Evolutionary conservation across 2,113 vertebrate species (phyloP), one percentile per base, ranked within the genome.

Genomic region (Burhinus bistriatus): DNA sequence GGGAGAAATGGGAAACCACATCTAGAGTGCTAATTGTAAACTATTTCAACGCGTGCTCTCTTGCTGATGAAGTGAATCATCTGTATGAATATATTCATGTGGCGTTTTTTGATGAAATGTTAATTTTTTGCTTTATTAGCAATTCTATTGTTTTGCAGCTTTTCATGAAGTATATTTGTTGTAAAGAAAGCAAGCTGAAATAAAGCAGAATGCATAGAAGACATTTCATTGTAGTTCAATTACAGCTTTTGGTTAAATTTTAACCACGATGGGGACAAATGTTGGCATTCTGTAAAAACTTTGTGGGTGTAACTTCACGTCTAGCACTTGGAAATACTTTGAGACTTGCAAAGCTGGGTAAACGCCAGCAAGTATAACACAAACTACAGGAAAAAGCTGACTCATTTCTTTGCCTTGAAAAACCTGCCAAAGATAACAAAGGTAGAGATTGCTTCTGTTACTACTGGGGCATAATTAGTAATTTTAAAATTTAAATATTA

Each of bases 41-140:
- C 51, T 87, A 95, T 93, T 97, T 78, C 95, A 97, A 49, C 6
- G 91, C 92, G 47, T 89, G 93, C 96, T 89, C 52, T 64, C 83
- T 91, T 96, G 93, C 91, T 96, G 95, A 95, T 96, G 93, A 95
- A 93, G 90, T 93, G 94, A 96, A 87, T 96, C 94, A 87, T 96
- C 91, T 95, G 94, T 81, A 62, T 57, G 70, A 87, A 89, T 87
- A 85, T 83, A 91, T 95, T 95, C 89, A 93, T 97, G 94, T 96
- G 97, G 93, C 91, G 23, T 82, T 97, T 97, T 97, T 96, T 97
- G 95, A 49, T 87, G 83, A 96, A 97, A 96, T 96, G 97, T 89
- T 96, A 91, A 90, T 92, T 90, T 95, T 96, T 95, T 93, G 59
- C 89, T 95, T 96, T 97, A 94, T 95, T 96, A 96, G 87, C 84